Evolutionary conservation across 2,888 invertebrate genomes (phyloP), one percentile per base, ranked within the genome.

Genomic region (Parnassius apollo): DNA sequence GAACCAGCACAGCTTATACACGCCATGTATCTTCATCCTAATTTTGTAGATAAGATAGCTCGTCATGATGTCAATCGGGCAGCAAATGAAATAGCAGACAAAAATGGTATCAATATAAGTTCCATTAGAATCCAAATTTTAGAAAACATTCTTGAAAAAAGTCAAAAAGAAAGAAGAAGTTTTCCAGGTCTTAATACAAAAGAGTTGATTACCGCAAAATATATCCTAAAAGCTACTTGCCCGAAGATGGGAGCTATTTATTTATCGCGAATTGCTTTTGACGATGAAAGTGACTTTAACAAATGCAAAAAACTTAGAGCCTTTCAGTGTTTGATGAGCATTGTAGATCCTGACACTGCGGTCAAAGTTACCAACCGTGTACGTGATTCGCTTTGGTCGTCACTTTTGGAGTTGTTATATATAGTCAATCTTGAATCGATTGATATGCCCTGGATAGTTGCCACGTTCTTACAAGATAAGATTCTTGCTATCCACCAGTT

Each of bases 231-330:
- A 77, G 92, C 90, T 59, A 91, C 92, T 18, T 91, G 92, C 70
- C 87, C 90, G 18, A 92, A 91, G 82, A 90, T 92, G 89, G 88
- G 90, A 4, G 92, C 91, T 12, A 88, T 92, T 68, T 92, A 92
- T 71, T 77, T 92, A 68, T 91, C 90, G 12, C 81, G 91, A 59
- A 91, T 92, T 62, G 91, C 88, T 18, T 86, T 91, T 69, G 91
- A 91, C 63, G 90, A 90, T 63, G 91, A 89, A 54, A 85, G 84
- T 69, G 88, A 90, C 69, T 82, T 83, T 66, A 89, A 91, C 62
- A 91, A 89, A 74, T 78, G 80, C 63, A 92, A 90, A 73, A 91
- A 91, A 76, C 76, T 92, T 68, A 78, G 90, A 72, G 92, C 92
- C 51, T 75, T 92, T 35, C 92, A 92, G 73, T 92, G 92, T 70